Base-by-base conservation (phyloP, 2,113 vertebrate genomes). In the Sminthopsis crassicaudata region DNA sequence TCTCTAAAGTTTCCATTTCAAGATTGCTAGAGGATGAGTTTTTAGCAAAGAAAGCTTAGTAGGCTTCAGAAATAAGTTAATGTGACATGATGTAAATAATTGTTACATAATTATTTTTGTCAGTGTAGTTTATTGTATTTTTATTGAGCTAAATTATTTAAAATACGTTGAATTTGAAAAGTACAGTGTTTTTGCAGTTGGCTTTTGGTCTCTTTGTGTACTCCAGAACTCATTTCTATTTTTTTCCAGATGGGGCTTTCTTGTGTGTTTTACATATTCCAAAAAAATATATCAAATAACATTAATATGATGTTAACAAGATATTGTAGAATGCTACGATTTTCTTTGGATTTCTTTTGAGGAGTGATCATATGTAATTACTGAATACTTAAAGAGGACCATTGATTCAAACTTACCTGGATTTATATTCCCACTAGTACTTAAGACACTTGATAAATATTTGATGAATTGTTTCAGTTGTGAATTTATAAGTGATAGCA, bases 121-220 rank as follows among this genome's bases (percentile, higher is more conserved):
- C 12, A 53, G 92, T 90, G 0, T 94, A 46, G 4, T 95, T 92
- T 91, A 48, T 90, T 84, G 42, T 92, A 5, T 84, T n/a, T 97
- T 96, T 96, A 95, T 51, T 55, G 30, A 54, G 90, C 25, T 76
- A 91, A 95, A 94, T 91, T 30, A 60, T 94, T 46, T 90, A 91
- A 50, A 90, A 27, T 30, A 92, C 76, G 91, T 93, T 95, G 8
- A 23, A 91, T 50, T 89, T 89, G 84, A 90, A 91, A 55, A 91
- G n/a, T 84, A 42, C n/a, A 22, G 5, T 84, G 16, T 42, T 84
- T 84, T 42, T 42, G 22, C 36, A 84, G 67, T 12, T n/a, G 1
- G 6, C 42, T 84, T 42, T 42, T 6, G 5, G 1, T 42, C 67
- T 16, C 1, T 84, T 42, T 84, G 36, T 84, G 5, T 84, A 84